Base-by-base conservation (phyloP, 2,797 vertebrate genomes). In the Pangasius krempfi region DNA sequence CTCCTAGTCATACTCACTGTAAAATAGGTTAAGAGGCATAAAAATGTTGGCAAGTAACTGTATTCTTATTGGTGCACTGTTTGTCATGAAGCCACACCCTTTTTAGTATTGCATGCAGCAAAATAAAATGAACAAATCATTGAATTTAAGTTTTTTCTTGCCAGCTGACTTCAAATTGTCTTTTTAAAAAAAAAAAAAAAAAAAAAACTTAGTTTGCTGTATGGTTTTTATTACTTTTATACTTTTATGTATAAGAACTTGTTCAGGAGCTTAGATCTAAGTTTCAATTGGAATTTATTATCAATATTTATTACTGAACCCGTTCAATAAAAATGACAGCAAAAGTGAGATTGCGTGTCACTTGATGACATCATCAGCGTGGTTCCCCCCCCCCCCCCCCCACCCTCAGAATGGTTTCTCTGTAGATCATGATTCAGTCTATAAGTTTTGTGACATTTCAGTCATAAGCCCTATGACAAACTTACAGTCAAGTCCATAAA, bases 401-500 rank as follows among this genome's bases (percentile, higher is more conserved):
- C 79, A 37, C 54, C 4, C 20, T 58, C 79, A 40, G 52, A 22
- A 6, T 22, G 54, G 22, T 81, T 81, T 81, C 79, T 81, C 2
- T 40, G 54, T 60, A 58, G 40, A 37, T 58, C 20, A 0, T 80
- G 30, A 80, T 58, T 60, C 54, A 60, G 2, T 5, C 33, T 27
- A 25, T 40, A 60, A 5, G 30, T 80, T 80, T 30, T 78, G 54
- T 80, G 52, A 60, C 54, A 81, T 81, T 81, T 40, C 54, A 60
- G 27, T 56, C 52, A 25, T 25, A 37, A 37, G 4, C 10, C 27
- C 20, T 60, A 60, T 40, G 33, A 81, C 20, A 60, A 13, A 60
- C 1, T 20, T 18, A 33, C 33, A 33, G 33, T 33, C 33, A 33
- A 1, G 33, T 33, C 33, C 33, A 33, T 33, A 33, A 33, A 33